Base-by-base conservation (phyloP, 1,140 invertebrate species). In the Habropoda laboriosa region DNA sequence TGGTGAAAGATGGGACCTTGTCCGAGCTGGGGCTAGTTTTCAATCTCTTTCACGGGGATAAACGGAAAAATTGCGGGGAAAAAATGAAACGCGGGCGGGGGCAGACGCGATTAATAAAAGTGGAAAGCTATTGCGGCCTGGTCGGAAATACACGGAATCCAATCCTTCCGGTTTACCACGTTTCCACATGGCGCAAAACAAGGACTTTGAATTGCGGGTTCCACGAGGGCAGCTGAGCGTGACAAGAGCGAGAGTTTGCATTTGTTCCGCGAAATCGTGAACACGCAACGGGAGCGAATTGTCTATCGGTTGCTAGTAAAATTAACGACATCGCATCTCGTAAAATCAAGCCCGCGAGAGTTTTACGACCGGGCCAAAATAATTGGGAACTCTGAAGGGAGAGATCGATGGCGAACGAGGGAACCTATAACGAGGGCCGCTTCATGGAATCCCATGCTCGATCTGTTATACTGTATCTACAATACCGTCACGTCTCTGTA, bases 111-210 rank as follows among this genome's bases (percentile, higher is more conserved):
- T 73, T 79, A 79, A 79, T 79, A 79, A 73, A 73, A 73, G 58
- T 73, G 57, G 68, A 72, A 79, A 79, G 70, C 77, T 63, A 73
- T 73, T 64, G 70, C 77, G 38, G 38, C 45, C n/a, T 4, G 45
- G 38, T 45, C 49, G 77, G 70, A 73, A 73, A 79, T 79, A 73
- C 70, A 70, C 30, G 38, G 18, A 55, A 79, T 73, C 47, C 77
- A 79, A 79, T 79, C 57, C 77, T 79, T 76, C 51, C 57, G 63
- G 78, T 83, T 83, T 74, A 75, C 70, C 71, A 73, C 70, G 67
- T 47, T 70, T 71, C 58, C 71, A 35, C 57, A 72, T 76, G 68
- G 70, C 66, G 71, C 73, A 73, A 80, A 80, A 76, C 79, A 60
- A 77, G 61, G 73, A 61, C 40, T 74, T 55, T 45, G 71, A 66